Conservation (phyloP, 2,113 vertebrate genomes). For the Gnathonemus longibarbis region DNA sequence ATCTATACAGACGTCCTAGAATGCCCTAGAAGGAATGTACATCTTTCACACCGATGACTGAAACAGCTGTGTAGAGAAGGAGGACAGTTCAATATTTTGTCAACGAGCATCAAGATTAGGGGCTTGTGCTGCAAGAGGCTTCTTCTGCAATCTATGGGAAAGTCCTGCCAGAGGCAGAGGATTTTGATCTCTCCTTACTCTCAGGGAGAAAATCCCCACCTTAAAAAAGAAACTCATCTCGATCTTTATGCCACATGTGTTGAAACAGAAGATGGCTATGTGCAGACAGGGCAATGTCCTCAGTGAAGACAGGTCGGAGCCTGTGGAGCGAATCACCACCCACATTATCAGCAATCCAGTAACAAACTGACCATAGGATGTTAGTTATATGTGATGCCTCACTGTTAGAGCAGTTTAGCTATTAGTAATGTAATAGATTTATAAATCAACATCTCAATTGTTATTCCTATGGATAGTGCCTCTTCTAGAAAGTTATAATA, state of each 20-base stretch:
- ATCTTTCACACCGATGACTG: neutral
- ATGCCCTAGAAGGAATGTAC: neutral
- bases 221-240: neutral
- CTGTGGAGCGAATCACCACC: neutral
- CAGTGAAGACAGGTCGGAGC: neutral
- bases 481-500: neutral
- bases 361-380: neutral
- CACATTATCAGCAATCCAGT: neutral
- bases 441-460: neutral
- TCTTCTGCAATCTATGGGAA: conserved; percentile 39
- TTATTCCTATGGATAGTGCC: neutral
- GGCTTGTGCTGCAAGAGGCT: conserved; percentile 19
- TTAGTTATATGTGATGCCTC: neutral
- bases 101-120: conserved; percentile 36
- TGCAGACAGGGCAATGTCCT: neutral
- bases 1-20: neutral
- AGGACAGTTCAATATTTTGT: neutral
- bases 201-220: conserved; percentile 3
- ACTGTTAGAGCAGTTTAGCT: neutral
- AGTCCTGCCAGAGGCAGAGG: conserved; percentile 10
- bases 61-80: neutral
- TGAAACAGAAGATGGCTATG: neutral
- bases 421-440: neutral
- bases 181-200: conserved; percentile 14
- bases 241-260: neutral